Base-by-base conservation (phyloP, 2,888 invertebrate genomes). In the Formica aserva region DNA sequence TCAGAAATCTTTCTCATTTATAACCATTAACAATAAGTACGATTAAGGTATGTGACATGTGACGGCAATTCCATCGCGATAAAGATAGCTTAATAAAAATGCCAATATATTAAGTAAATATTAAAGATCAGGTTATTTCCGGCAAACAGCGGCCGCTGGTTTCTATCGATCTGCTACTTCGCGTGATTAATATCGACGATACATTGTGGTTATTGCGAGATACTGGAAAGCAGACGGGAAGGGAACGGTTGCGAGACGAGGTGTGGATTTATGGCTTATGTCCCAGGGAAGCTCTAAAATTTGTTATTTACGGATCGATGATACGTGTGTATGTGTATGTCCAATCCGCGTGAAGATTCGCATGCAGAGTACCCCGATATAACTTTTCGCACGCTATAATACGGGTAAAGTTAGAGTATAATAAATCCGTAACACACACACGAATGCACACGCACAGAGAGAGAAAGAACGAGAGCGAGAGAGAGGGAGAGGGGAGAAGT, bases 101-200 rank as follows among this genome's bases (percentile, higher is more conserved):
- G 69, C 66, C 48, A 60, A 67, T 67, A 32, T 52, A 48, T 69
- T 67, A 62, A 81, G 57, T 65, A 80, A 80, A 80, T 80, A 72
- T 83, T 80, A 69, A 83, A 83, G 62, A 62, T 29, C 11, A 8
- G n/a, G 88, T 85, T 84, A 85, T 87, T 81, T 83, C 77, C 45
- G 82, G 69, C 82, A 87, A 76, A 63, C 74, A 69, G 83, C 77
- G 85, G 74, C 55, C 63, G 32, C 32, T 45, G 62, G 76, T 85
- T 52, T 52, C 77, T 74, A 87, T 74, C 78, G 83, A 81, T 63
- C 67, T 69, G 63, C 83, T 83, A 66, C 75, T 69, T 29, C 62
- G 72, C 62, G 83, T 84, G 87, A 89, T 89, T 88, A 87, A 88
- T 86, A 87, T 88, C 85, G 83, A 69, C 52, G 52, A 71, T 52